Percentiles rank a stretch among this genome's conserved stretches.
Conservation (phyloP, 2,888 invertebrate genomes). For the Theretra japonica region DNA sequence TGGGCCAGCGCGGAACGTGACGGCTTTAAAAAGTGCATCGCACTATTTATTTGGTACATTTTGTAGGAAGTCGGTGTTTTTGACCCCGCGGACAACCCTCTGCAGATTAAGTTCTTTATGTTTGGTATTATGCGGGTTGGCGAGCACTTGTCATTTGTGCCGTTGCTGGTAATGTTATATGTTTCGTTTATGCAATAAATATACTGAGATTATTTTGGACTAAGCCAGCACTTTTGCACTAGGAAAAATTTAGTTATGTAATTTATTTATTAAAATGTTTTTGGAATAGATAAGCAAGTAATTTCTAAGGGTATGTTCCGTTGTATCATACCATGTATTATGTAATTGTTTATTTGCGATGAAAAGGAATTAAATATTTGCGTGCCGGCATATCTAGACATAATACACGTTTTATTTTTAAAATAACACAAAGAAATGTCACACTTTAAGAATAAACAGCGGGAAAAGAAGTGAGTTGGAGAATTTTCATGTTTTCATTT, state of each 20-base stretch:
- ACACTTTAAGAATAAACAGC: constrained; percentile 14
- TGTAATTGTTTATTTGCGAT: no score
- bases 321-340: no score
- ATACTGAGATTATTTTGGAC: no score
- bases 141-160: not conserved
- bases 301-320: no score
- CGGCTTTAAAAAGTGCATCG: constrained; percentile 53
- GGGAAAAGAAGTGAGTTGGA: constrained; percentile 14
- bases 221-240: no score
- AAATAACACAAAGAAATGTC: constrained; percentile 26
- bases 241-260: no score
- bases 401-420: constrained; percentile 7
- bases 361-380: not conserved
- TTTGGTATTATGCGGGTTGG: not conserved
- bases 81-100: constrained; percentile 12
- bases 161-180: not conserved
- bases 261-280: no score
- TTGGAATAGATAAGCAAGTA: no score
- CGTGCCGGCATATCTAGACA: constrained; percentile 14
- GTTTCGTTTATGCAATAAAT: not conserved
- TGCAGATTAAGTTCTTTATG: constrained; percentile 10
- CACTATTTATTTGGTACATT: constrained; percentile 50
- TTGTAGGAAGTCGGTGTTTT: constrained; percentile 47
- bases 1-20: constrained; percentile 1
- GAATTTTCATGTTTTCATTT: constrained; percentile 23